Evolutionary conservation across 2,888 invertebrate species (phyloP), one percentile per base, ranked within the genome.

Genomic region (Laothoe populi): DNA sequence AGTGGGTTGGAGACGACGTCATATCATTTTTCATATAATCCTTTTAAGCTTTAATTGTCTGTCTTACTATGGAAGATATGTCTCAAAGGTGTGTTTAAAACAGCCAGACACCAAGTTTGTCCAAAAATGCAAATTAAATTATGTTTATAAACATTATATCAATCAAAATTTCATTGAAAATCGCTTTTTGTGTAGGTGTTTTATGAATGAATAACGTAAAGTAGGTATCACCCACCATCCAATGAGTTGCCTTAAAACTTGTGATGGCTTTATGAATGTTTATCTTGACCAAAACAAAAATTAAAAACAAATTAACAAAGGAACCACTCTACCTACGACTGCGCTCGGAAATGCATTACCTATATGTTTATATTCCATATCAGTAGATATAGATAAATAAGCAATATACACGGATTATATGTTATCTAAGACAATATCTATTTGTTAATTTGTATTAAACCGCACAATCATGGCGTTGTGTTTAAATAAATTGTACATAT

Each of bases 341-440:
- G 69, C 10, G 16, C 19, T 35, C 31, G 72, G 69, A 74, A 78
- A 70, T 70, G 74, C 69, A 77, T 72, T 73, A n/a, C n/a, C n/a
- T n/a, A 74, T 70, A 73, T 70, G 69, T 75, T 78, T 78, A 70
- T 73, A 66, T 73, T 76, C 67, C 70, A 70, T 86, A 87, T 86
- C 82, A 75, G 70, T 59, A 68, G 64, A 67, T 57, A 70, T 46
- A 74, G 83, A 85, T 84, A 84, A 57, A 68, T 60, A 68, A 67
- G 79, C 84, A 87, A 87, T 89, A 88, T 86, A 85, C 74, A 77
- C 75, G 70, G 85, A 88, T 70, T 64, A 70, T 63, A 74, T 81
- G 75, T 81, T 83, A 84, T 85, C 83, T 74, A 64, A 70, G 69
- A 74, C 69, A 71, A 71, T 78, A 77, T 75, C 71, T 70, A 59